phyloP scores from a whole-genome alignment of 1,140 invertebrate species.

The Chrysopa pallens region DNA sequence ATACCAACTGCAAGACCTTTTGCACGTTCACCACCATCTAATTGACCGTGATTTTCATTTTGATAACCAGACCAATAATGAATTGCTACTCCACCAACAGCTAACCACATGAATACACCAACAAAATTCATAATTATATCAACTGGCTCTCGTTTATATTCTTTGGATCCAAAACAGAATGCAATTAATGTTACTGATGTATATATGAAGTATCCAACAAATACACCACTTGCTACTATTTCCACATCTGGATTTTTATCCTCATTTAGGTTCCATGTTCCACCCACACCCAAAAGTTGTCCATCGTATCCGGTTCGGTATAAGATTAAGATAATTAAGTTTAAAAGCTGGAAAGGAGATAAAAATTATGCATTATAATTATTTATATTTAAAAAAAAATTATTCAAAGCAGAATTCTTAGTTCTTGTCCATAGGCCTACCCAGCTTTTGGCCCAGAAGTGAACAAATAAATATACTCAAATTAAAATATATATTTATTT shows the following conservation, averaged over 20 bases:
- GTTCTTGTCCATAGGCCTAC: too few relatives aligned
- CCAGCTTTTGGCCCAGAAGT: too few relatives aligned
- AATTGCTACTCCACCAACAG: slow-evolving; percentile 61
- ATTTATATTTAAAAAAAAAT: neutral
- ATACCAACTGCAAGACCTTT: slow-evolving; percentile 60
- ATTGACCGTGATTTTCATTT: slow-evolving; percentile 48
- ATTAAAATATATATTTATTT: too few relatives aligned
- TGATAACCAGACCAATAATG: slow-evolving; percentile 77
- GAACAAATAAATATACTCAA: too few relatives aligned
- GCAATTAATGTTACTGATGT: slow-evolving; percentile 49
- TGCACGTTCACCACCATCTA: slow-evolving; percentile 46
- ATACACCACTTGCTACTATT: slow-evolving; percentile 67
- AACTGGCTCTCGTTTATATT: slow-evolving; percentile 51
- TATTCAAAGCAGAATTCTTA: too few relatives aligned
- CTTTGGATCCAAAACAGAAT: slow-evolving; percentile 50
- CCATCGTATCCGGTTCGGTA: slow-evolving; percentile 67
- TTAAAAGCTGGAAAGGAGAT: slow-evolving; percentile 46
- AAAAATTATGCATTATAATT: slow-evolving; percentile 7
- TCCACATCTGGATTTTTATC: slow-evolving; percentile 69
- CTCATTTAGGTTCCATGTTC: slow-evolving; percentile 76
- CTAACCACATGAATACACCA: slow-evolving; percentile 63
- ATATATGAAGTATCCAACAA: slow-evolving; percentile 70
- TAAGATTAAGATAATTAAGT: slow-evolving; percentile 59
- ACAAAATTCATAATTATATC: slow-evolving; percentile 77
- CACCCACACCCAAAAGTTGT: slow-evolving; percentile 64